Base-by-base conservation (phyloP, 1,140 invertebrate species). In the Drepana arcuata region DNA sequence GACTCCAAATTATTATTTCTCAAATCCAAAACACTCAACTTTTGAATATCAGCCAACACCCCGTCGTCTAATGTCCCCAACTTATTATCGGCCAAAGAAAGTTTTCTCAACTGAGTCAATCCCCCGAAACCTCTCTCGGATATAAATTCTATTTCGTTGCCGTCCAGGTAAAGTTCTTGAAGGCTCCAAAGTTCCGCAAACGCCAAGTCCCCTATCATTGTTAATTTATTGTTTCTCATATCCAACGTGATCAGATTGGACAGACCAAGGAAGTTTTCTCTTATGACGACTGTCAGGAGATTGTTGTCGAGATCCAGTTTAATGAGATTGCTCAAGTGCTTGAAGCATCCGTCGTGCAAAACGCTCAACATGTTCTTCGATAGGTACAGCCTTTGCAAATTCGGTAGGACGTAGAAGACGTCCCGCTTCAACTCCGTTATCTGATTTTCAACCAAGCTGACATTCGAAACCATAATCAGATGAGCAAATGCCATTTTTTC, bases 131-230 rank as follows among this genome's bases (percentile, higher is more conserved):
- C 92, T 32, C 88, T 86, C 25, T 89, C 88, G 7, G 88, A 88
- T 40, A 95, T 88, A 55, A 83, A 81, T 70, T 81, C 73, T 70
- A 84, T 74, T 48, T 87, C 84, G 78, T 95, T 95, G 29, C 86
- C 86, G 56, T 91, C 91, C 47, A 95, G 74, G 44, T 91, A 86
- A 51, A 95, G 84, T 50, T 92, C 90, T 40, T 87, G 83, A 1
- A 95, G 71, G 56, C 70, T 88, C 88, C 62, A 88, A 74, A 93
- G 85, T 71, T 94, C 91, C 0, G 88, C 84, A 64, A 95, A 95
- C 2, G 88, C 89, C 28, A 88, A 84, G 27, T 92, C 90, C 2
- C 89, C 90, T 43, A 94, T 86, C 68, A 90, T 89, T 25, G 87
- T 87, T 29, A 94, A 85, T 55, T 86, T 83, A 68, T 94, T 94